Conservation (phyloP, 2,888 invertebrate species). For the Caenorhabditis sinica region DNA sequence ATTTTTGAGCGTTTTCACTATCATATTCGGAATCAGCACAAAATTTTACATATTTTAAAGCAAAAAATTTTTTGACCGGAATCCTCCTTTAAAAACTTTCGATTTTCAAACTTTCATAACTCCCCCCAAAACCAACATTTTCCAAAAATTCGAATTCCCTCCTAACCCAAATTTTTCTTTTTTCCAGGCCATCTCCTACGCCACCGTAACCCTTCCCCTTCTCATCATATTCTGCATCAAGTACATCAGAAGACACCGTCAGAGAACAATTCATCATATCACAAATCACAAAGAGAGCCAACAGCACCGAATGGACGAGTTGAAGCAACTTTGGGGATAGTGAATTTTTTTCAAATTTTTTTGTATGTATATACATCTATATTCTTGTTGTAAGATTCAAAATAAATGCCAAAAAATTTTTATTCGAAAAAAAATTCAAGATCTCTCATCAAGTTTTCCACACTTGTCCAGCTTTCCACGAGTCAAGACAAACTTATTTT, state of each 20-base stretch:
- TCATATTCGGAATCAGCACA: too few relatives aligned
- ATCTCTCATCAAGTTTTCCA: constrained; percentile 8
- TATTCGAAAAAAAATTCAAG: neutral
- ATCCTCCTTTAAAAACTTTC: too few relatives aligned
- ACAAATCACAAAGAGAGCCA: constrained; percentile 49
- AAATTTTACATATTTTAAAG: too few relatives aligned
- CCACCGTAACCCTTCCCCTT: constrained; percentile 48
- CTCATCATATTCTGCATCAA: constrained; percentile 55
- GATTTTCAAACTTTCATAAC: neutral
- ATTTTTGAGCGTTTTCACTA: too few relatives aligned
- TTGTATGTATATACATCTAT: neutral
- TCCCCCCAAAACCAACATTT: too few relatives aligned
- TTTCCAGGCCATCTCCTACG: constrained; percentile 51
- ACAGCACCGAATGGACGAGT: constrained; percentile 48
- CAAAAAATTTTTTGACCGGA: too few relatives aligned
- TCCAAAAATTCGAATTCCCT: too few relatives aligned
- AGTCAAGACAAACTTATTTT: neutral
- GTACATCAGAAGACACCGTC: constrained; percentile 47
- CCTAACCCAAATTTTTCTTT: neutral
- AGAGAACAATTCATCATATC: constrained; percentile 54
- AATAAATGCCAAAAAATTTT: neutral
- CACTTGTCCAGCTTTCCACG: constrained; percentile 19
- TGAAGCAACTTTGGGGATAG: constrained; percentile 42
- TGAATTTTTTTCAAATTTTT: neutral
- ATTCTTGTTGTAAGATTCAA: neutral